Evolutionary conservation across 2,797 vertebrate genomes (phyloP).

Genomic region (Myotis myotis): DNA sequence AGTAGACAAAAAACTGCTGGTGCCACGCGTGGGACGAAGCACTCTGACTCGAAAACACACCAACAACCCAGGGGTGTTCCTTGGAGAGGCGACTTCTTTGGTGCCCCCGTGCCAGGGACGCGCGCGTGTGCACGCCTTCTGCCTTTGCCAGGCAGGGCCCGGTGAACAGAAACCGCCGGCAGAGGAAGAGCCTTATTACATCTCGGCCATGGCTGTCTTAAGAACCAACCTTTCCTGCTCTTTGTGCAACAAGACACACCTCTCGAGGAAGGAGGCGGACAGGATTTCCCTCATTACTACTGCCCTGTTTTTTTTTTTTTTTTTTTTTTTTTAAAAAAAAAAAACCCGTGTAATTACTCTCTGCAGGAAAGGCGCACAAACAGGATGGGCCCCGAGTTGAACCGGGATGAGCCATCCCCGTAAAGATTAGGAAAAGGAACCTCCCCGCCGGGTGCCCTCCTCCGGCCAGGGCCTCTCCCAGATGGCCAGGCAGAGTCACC

Average conservation of each 20-base stretch:
- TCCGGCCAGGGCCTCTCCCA: not conserved
- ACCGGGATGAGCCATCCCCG: slow-evolving; percentile 42
- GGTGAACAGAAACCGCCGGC: slow-evolving; percentile 4
- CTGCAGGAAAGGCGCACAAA: slow-evolving; percentile 66
- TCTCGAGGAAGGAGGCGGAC: slow-evolving; percentile 61
- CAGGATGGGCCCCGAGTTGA: slow-evolving; percentile 64
- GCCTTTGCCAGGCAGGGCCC: not conserved
- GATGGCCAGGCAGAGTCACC: not conserved
- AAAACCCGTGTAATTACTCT: slow-evolving; percentile 60
- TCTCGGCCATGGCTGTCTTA: slow-evolving; percentile 1
- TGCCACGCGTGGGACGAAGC: not conserved
- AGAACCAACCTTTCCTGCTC: slow-evolving; percentile 75
- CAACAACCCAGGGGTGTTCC: not conserved
- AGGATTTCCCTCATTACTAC: slow-evolving; percentile 67
- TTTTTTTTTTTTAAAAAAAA: not conserved
- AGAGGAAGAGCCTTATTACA: slow-evolving; percentile 36
- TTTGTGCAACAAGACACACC: slow-evolving; percentile 71
- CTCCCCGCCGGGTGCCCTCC: not conserved
- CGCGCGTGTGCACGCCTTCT: not conserved
- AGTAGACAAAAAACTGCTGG: not conserved
- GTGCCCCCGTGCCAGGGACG: not conserved
- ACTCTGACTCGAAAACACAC: not conserved
- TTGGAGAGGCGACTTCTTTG: not conserved
- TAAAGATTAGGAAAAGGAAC: slow-evolving; percentile 57
- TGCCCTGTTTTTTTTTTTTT: not conserved